A percentile compares a stretch with the other conserved stretches of the same genome.
These are phyloP conservation scores for Argyrosomus japonicus DNA, from an alignment of 2,113 vertebrate genomes.

Conservation along the genomic window DNA sequence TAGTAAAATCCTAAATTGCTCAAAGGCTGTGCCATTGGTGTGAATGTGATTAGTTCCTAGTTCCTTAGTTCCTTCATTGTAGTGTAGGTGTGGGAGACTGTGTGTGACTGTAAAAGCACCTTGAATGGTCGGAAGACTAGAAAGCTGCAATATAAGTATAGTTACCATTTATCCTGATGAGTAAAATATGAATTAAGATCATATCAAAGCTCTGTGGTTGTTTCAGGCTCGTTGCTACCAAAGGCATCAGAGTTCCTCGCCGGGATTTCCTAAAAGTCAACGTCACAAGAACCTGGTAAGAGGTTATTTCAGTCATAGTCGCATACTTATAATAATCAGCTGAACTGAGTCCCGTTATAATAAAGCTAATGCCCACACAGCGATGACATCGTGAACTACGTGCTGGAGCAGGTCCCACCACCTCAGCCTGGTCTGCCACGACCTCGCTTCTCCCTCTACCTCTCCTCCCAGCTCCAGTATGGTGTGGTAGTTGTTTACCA, in stretches of 20 bases:
- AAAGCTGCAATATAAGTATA: no score
- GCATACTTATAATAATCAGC: neutral
- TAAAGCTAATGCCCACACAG: conserved; percentile 63
- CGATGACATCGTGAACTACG: conserved; percentile 86
- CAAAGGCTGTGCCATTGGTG: no score
- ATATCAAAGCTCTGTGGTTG: neutral
- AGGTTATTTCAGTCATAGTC: neutral
- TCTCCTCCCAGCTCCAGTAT: conserved; percentile 91
- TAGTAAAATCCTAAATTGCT: no score
- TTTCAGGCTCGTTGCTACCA: conserved; percentile 89
- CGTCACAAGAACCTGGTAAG: conserved; percentile 87
- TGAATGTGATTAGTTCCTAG: no score
- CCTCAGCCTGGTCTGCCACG: conserved; percentile 77
- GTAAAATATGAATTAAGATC: neutral
- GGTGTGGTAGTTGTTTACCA: conserved; percentile 88
- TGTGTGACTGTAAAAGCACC: no score
- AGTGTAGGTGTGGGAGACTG: no score
- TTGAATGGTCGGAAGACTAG: no score
- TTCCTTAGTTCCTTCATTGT: no score
- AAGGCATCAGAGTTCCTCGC: conserved; percentile 83
- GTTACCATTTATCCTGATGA: neutral
- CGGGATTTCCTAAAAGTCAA: conserved; percentile 89
- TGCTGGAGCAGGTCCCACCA: conserved; percentile 84
- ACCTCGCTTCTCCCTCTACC: conserved; percentile 92
- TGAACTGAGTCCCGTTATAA: neutral